Percentiles rank a stretch among this genome's conserved stretches.
Conservation (phyloP, 2,888 invertebrate genomes). For the Brachyptera risi region DNA sequence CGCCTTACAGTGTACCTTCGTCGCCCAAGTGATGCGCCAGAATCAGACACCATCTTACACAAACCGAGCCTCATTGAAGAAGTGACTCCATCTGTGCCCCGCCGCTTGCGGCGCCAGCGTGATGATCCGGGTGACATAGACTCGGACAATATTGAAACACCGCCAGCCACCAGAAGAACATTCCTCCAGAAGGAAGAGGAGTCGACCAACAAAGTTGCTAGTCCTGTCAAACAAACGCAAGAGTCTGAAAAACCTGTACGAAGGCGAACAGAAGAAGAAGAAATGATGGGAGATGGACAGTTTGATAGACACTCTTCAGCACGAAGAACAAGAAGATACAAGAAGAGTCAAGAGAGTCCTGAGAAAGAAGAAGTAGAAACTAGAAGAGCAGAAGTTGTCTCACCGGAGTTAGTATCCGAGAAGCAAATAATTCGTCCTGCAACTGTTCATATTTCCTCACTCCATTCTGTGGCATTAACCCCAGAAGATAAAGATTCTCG, state of each 20-base stretch:
- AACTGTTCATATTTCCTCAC: conserved; percentile 43
- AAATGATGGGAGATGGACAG: conserved; percentile 52
- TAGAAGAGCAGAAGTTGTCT: conserved; percentile 42
- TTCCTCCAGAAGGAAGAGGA: conserved; percentile 48
- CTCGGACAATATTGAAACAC: conserved; percentile 87
- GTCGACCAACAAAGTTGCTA: not conserved
- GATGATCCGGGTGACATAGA: conserved; percentile 61
- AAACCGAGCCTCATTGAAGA: not conserved
- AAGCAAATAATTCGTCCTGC: conserved; percentile 52
- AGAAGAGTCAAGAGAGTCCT: conserved; percentile 48
- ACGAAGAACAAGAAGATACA: conserved; percentile 76
- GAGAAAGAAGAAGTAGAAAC: conserved; percentile 46
- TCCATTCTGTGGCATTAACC: conserved; percentile 37
- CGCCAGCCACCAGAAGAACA: conserved; percentile 70
- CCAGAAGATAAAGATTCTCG: conserved; percentile 57
- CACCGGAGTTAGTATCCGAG: conserved; percentile 48
- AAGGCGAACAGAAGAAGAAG: conserved; percentile 23
- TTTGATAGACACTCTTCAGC: conserved; percentile 82
- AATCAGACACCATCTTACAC: conserved; percentile 15
- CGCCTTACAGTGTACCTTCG: conserved; percentile 57
- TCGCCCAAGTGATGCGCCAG: conserved; percentile 44
- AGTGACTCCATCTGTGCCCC: conserved; percentile 38
- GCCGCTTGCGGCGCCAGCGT: conserved; percentile 34
- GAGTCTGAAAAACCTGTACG: not conserved
- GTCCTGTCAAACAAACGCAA: not conserved